Percentiles rank a stretch among this genome's conserved stretches.
These are phyloP conservation scores for Kryphioiulus occultus DNA, from an alignment of 2,888 invertebrate species.

Conservation along the genomic window DNA sequence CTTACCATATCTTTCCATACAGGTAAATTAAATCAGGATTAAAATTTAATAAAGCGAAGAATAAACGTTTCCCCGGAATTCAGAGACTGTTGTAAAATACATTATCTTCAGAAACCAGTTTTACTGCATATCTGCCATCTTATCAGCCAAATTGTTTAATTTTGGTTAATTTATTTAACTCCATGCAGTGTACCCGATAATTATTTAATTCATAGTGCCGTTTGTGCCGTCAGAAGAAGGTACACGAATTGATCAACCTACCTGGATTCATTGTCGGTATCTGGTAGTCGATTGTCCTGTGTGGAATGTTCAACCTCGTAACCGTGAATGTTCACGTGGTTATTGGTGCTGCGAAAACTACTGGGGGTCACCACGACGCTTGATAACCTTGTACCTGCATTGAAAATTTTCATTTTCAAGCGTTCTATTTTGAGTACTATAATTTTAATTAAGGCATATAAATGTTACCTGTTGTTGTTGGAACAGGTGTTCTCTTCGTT, in stretches of 20 bases:
- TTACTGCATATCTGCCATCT: too few species aligned
- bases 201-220: too few species aligned
- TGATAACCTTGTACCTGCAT: slow-evolving; percentile 29
- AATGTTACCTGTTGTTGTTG: slow-evolving; percentile 34
- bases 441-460: background rate
- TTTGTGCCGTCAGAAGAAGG: too few species aligned
- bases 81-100: too few species aligned
- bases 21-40: too few species aligned
- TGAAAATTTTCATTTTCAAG: background rate
- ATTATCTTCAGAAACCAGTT: too few species aligned
- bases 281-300: slow-evolving; percentile 26
- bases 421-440: background rate
- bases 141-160: too few species aligned
- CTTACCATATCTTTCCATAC: too few species aligned
- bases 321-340: background rate
- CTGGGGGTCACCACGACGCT: slow-evolving; percentile 44
- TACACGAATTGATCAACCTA: background rate
- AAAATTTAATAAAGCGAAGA: too few species aligned
- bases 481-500: background rate
- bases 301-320: slow-evolving; percentile 43
- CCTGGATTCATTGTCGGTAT: slow-evolving; percentile 41
- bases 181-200: too few species aligned
- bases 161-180: too few species aligned
- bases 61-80: too few species aligned
- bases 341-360: slow-evolving; percentile 10